Conservation (phyloP, 1,140 invertebrate species). For the Drosophila funebris region DNA sequence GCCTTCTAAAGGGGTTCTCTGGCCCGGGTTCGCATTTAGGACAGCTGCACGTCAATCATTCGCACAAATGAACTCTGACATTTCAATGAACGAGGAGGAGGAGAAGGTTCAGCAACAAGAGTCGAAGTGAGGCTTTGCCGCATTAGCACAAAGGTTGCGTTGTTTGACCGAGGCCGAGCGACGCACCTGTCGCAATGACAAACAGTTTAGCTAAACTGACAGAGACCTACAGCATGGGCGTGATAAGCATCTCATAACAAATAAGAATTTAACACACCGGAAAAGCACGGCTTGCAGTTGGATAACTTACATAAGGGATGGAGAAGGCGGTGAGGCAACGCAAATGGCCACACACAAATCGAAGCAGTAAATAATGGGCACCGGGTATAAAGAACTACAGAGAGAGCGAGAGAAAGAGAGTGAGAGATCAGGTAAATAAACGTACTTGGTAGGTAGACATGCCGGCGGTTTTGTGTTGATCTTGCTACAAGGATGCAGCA, state of each 20-base stretch:
- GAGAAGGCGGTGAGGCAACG: not conserved
- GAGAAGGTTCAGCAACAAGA: not conserved
- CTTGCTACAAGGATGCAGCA: constrained; percentile 37
- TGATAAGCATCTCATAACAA: constrained; percentile 68
- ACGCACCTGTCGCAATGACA: constrained; percentile 63
- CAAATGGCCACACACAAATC: constrained; percentile 27
- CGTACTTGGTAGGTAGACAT: constrained; percentile 11
- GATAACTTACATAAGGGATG: constrained; percentile 37
- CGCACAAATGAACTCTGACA: constrained; percentile 61
- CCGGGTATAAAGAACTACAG: not conserved
- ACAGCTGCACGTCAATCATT: constrained; percentile 64
- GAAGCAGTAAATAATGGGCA: constrained; percentile 21
- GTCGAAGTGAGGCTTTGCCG: not conserved
- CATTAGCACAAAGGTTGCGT: not conserved
- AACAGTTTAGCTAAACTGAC: constrained; percentile 17
- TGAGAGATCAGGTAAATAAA: constrained; percentile 3
- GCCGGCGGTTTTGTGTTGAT: constrained; percentile 27
- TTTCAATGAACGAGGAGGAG: constrained; percentile 23
- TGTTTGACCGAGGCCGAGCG: not conserved
- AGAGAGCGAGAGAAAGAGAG: not conserved
- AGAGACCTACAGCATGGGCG: constrained; percentile 32
- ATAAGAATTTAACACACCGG: constrained; percentile 72
- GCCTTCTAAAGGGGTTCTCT: constrained; percentile 52
- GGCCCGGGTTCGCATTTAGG: constrained; percentile 21
- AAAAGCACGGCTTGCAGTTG: constrained; percentile 37